Percentiles rank a stretch among this genome's conserved stretches.
Evolutionary conservation across 1,140 invertebrate genomes (phyloP).

Genomic region (Drosophila punjabiensis): DNA sequence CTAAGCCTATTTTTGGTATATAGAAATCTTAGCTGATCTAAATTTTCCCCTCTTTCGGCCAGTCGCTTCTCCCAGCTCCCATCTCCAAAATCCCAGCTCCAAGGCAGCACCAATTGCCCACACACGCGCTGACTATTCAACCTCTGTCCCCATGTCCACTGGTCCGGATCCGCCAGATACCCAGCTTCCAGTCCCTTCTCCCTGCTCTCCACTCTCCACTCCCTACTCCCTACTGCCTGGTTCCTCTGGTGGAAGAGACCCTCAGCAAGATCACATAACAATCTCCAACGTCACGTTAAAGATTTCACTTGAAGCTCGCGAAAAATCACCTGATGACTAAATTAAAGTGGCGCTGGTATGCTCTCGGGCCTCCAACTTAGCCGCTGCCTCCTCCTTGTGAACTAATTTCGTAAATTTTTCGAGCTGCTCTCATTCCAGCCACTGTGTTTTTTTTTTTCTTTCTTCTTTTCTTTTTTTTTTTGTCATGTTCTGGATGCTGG

Average conservation of each 20-base stretch:
- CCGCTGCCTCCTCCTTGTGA: slow-evolving; percentile 64
- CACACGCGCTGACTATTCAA: slow-evolving; percentile 51
- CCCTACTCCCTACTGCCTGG: background rate
- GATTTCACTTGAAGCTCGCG: slow-evolving; percentile 84
- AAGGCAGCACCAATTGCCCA: slow-evolving; percentile 31
- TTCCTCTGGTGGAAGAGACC: slow-evolving; percentile 10
- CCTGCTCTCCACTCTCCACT: background rate
- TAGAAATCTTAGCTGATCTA: background rate
- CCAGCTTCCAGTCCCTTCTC: background rate
- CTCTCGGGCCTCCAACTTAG: slow-evolving; percentile 48
- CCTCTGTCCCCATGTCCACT: slow-evolving; percentile 31
- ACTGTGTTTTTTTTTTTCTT: slow-evolving; percentile 54
- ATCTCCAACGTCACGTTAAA: slow-evolving; percentile 84
- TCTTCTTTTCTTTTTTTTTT: slow-evolving; percentile 20
- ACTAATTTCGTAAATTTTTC: slow-evolving; percentile 85
- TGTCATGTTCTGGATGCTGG: slow-evolving; percentile 37
- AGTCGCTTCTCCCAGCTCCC: background rate
- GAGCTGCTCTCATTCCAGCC: slow-evolving; percentile 82
- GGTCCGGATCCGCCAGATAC: slow-evolving; percentile 8
- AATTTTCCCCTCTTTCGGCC: background rate
- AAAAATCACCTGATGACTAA: slow-evolving; percentile 85
- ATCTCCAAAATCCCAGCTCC: background rate
- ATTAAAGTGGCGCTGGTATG: slow-evolving; percentile 84
- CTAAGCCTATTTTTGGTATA: background rate
- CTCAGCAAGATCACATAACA: slow-evolving; percentile 73